Evolutionary conservation across 2,797 vertebrate genomes (phyloP).

Genomic region (Harpagifer antarcticus): DNA sequence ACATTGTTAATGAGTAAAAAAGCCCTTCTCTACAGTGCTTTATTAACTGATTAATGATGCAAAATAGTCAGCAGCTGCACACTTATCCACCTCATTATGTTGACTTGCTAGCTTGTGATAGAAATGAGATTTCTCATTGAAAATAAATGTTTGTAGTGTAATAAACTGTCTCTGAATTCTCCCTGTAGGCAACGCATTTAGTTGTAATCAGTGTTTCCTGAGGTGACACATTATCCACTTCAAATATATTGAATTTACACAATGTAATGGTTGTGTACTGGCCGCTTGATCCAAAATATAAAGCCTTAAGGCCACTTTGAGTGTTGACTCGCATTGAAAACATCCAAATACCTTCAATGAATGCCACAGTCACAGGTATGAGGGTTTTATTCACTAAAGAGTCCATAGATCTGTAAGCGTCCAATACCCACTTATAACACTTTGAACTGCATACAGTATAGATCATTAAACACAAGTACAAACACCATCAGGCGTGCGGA

Average conservation of each 20-base stretch:
- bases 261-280: constrained; percentile 26
- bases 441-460: too few species aligned
- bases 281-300: too few species aligned
- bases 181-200: constrained; percentile 14
- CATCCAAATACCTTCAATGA: too few species aligned
- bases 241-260: constrained; percentile 54
- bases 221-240: constrained; percentile 44
- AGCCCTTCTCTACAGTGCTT: constrained; percentile 1
- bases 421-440: too few species aligned
- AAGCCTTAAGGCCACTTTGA: too few species aligned
- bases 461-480: too few species aligned
- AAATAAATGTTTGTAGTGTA: constrained; percentile 20
- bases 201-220: constrained; percentile 13
- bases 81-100: constrained; percentile 33
- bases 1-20: constrained; percentile 8
- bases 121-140: constrained; percentile 44
- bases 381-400: too few species aligned
- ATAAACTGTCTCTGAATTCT: not conserved
- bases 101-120: constrained; percentile 4
- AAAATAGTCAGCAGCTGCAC: not conserved
- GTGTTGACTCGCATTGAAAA: too few species aligned
- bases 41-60: constrained; percentile 26
- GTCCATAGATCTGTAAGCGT: too few species aligned
- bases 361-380: too few species aligned
- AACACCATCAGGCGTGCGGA: too few species aligned